These are phyloP conservation scores for Chrysaora quinquecirrha DNA, from an alignment of 30 jellyfish, hydroid and myxozoan genomes.

Conservation along the genomic window DNA sequence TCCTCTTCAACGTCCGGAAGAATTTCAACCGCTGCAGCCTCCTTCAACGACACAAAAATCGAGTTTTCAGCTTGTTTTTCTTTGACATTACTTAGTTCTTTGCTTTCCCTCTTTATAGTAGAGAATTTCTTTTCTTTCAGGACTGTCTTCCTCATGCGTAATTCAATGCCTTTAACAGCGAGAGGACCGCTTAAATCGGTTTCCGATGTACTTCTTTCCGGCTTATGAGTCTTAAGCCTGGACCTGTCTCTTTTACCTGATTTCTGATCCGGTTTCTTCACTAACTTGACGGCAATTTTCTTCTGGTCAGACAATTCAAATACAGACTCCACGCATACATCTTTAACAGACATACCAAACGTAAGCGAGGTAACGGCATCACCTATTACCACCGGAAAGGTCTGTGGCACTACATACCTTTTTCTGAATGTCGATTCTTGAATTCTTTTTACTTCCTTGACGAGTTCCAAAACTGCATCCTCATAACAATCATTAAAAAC, in stretches of 20 bases:
- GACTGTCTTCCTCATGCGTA: slow-evolving; percentile 39
- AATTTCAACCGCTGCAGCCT: background rate
- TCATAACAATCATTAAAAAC: slow-evolving; percentile 38
- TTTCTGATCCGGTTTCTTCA: slow-evolving; percentile 2
- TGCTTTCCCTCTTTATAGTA: background rate
- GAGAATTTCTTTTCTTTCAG: background rate
- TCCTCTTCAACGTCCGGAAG: background rate
- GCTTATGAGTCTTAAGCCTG: background rate
- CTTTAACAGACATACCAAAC: slow-evolving; percentile 38
- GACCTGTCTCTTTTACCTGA: background rate
- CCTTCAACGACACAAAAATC: background rate
- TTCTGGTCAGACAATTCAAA: slow-evolving; percentile 24
- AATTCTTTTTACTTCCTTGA: slow-evolving; percentile 27
- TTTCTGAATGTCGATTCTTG: slow-evolving; percentile 21
- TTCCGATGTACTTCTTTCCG: background rate
- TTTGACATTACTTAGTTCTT: background rate
- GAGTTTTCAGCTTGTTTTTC: background rate
- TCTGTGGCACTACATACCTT: background rate
- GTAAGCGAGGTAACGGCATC: slow-evolving; percentile 29
- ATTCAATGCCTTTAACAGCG: slow-evolving; percentile 46
- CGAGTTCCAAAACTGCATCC: slow-evolving; percentile 45
- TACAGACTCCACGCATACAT: slow-evolving; percentile 42
- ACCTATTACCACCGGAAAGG: slow-evolving; percentile 39
- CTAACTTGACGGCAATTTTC: slow-evolving; percentile 29
- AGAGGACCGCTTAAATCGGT: slow-evolving; percentile 10